Conservation (phyloP, 2,113 vertebrate species). For the Heterotis niloticus region DNA sequence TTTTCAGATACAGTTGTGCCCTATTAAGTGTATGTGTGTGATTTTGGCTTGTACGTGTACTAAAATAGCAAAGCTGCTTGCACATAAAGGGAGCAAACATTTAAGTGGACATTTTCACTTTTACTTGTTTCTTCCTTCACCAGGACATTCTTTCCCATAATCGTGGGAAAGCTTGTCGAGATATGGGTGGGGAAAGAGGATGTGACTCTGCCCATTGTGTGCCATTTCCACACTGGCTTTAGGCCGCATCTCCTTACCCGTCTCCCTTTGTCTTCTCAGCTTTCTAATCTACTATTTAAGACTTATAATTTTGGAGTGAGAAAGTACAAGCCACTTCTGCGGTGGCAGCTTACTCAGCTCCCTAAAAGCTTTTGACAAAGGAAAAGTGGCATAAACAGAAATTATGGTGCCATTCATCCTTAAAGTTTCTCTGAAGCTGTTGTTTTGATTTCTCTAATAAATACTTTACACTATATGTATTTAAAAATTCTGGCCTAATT, state of each 20-base stretch:
- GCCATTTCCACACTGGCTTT: not conserved
- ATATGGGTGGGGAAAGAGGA: not conserved
- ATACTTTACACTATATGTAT: not conserved
- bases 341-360: not conserved
- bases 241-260: not conserved
- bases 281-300: not conserved
- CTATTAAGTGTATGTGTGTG: too few relatives aligned
- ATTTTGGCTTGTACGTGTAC: too few relatives aligned
- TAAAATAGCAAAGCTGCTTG: too few relatives aligned
- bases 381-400: not conserved
- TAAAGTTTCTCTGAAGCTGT: not conserved
- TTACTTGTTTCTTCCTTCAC: not conserved
- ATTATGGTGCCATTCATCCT: not conserved
- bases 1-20: too few relatives aligned
- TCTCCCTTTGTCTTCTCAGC: not conserved
- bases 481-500: not conserved
- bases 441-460: constrained; percentile 15
- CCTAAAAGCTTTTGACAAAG: not conserved
- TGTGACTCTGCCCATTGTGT: not conserved
- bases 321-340: not conserved
- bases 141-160: not conserved
- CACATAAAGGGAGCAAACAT: too few relatives aligned
- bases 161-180: not conserved
- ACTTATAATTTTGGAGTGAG: not conserved
- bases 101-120: not conserved